Percentiles rank a stretch among this genome's conserved stretches.
phyloP scores from a whole-genome alignment of 2,113 vertebrate species.

The Carettochelys insculpta region DNA sequence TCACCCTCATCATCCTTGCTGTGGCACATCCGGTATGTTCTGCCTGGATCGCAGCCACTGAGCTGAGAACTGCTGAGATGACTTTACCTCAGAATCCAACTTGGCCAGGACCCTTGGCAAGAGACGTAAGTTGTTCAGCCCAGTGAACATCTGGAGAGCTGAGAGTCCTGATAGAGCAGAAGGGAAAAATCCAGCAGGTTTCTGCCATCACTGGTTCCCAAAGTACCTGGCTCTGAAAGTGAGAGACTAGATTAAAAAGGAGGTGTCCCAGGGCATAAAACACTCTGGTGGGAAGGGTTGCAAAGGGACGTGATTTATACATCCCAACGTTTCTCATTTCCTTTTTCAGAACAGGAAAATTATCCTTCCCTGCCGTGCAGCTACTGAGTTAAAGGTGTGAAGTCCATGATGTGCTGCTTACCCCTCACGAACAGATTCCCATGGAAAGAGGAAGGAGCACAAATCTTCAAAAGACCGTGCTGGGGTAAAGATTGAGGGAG shows the following conservation, averaged over 20 bases:
- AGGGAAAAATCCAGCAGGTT: background rate
- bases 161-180: background rate
- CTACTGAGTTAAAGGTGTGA: background rate
- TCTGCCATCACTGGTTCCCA: background rate
- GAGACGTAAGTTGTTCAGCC: background rate
- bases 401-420: background rate
- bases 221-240: background rate
- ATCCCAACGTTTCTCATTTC: background rate
- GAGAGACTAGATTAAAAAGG: background rate
- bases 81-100: background rate
- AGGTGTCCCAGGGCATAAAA: background rate
- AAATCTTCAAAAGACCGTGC: background rate
- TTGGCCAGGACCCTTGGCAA: background rate
- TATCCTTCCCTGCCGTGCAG: background rate
- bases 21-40: background rate
- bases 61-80: background rate
- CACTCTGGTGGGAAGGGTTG: background rate
- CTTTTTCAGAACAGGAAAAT: background rate
- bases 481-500: background rate
- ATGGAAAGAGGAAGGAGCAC: background rate
- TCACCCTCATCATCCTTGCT: background rate
- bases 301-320: background rate
- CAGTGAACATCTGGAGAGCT: background rate
- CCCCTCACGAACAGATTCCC: background rate
- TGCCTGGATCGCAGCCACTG: background rate